Evolutionary conservation across 1,140 invertebrate genomes (phyloP), one percentile per base, ranked within the genome.

Genomic region (Papilio xuthus): DNA sequence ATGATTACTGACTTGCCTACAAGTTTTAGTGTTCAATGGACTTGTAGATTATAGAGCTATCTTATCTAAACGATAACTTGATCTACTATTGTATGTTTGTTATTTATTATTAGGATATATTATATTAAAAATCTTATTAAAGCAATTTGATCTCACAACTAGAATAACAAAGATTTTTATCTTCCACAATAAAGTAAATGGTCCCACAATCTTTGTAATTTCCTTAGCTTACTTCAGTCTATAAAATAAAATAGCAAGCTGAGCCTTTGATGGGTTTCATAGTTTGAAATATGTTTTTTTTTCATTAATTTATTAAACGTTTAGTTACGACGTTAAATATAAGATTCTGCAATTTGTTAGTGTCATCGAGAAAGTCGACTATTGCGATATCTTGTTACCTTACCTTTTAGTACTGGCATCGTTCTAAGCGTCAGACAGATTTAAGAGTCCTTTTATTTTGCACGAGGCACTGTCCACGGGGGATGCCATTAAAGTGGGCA

Each of bases 401-500:
- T 67, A 15, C 23, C 60, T 67, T 28, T 73, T 73, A 41, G 70
- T 44, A 73, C 71, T 10, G 12, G 42, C 41, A 15, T 44, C 41
- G 71, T 73, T 73, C 71, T 73, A 47, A 47, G 71, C 20, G n/a
- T 73, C 71, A 37, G 42, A 73, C 71, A 73, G 71, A 73, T 73
- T 73, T 73, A 73, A 73, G 42, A 44, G 71, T 73, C 71, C 71
- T 73, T 73, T 73, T 73, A 73, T 73, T 73, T 73, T 73, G 71
- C 41, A 23, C 71, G 71, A 69, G 67, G 42, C 42, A 26, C 41
- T 44, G 70, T 42, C 71, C 41, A 73, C 71, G 41, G 41, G 69
- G 41, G 42, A 47, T 73, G 71, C 71, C 71, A 73, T 73, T 73
- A 73, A 73, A 73, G 71, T 73, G 71, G 71, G 71, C 71, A 73